Evolutionary conservation across 2,797 vertebrate species (phyloP), one percentile per base, ranked within the genome.

Genomic region (Crenuchus spilurus): DNA sequence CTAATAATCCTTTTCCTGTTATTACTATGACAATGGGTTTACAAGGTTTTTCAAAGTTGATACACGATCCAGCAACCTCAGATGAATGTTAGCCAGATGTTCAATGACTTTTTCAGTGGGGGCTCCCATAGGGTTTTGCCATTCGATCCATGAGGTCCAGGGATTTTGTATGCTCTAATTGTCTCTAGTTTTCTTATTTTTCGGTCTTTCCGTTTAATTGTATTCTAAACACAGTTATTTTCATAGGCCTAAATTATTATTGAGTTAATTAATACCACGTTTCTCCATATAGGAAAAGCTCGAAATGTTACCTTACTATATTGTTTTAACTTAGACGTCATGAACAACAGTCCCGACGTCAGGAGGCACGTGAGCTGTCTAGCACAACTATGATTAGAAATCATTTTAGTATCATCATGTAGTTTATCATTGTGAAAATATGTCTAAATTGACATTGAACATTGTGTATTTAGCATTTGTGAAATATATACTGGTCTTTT

Each of bases 11-110:
- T 28, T 44, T 26, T 61, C 16, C 9, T 44, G 39, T 54, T 69
- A 69, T 28, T 22, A 44, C 28, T 26, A 54, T 5, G 13, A 26
- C 62, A 55, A 74, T 66, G 18, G 64, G 24, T 69, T 73, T 62
- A 69, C 35, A 60, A 6, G 37, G 57, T 22, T 37, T 37, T 63
- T 70, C 26, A 63, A 55, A 75, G 46, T 46, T 55, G 44, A 75
- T 52, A 75, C 65, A 63, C 51, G 26, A 75, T 75, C 57, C 66
- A 69, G 44, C 37, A 31, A 55, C 55, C 65, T 70, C 48, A 35
- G 37, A 69, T 75, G 74, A 75, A 68, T 75, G 57, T 54, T 63
- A 55, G 46, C 65, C 65, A 75, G 74, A 75, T 75, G 74, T 75
- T 66, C 65, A 70, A 69, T 62, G 49, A 75, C 46, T 70, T 35